phyloP scores from a whole-genome alignment of 1,140 invertebrate species.

The Cotesia vestalis region DNA sequence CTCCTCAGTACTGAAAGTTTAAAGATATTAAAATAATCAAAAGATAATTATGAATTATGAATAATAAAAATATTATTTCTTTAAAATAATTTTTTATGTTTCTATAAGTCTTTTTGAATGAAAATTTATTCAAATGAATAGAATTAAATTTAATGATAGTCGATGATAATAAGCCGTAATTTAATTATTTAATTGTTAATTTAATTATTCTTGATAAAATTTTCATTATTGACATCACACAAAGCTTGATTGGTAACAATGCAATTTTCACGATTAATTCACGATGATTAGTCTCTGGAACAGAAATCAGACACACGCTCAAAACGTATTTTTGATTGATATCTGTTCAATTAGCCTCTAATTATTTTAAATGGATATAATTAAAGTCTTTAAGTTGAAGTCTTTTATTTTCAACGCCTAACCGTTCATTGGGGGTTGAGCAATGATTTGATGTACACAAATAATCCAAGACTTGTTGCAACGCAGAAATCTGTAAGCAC shows the following conservation, averaged over 20 bases:
- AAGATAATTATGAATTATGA: slow-evolving; percentile 29
- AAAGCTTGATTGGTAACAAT: slow-evolving; percentile 24
- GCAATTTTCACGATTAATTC: slow-evolving; percentile 33
- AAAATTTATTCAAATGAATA: too few relatives aligned
- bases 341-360: slow-evolving; percentile 40
- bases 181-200: background rate
- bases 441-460: slow-evolving; percentile 61
- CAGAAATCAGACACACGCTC: slow-evolving; percentile 65
- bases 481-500: slow-evolving; percentile 67
- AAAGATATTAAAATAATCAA: slow-evolving; percentile 67
- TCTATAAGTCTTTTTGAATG: background rate
- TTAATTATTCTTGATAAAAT: background rate
- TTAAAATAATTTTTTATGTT: background rate
- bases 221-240: slow-evolving; percentile 2
- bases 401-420: slow-evolving; percentile 47
- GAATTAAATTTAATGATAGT: too few relatives aligned
- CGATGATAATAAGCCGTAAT: too few relatives aligned
- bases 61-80: slow-evolving; percentile 15
- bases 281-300: slow-evolving; percentile 63
- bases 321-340: slow-evolving; percentile 52
- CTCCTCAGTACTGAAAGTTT: slow-evolving; percentile 65
- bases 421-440: slow-evolving; percentile 62
- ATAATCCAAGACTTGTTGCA: slow-evolving; percentile 53
- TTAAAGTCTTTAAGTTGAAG: slow-evolving; percentile 38
- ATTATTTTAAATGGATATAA: slow-evolving; percentile 41